Conservation (phyloP, 1,140 invertebrate genomes). For the Gyrodactylus salaris region DNA sequence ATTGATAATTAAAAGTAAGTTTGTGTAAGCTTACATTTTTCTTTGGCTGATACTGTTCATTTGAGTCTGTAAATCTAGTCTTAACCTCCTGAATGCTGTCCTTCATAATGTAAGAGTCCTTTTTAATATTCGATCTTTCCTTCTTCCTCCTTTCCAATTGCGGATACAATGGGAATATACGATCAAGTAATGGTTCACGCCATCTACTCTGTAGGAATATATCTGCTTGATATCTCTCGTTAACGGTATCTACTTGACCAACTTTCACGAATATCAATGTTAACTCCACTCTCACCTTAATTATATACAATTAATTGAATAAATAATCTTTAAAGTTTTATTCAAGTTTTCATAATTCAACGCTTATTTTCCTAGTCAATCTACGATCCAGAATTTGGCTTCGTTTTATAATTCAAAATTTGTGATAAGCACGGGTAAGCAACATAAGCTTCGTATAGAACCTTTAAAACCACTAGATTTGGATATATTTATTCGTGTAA, state of each 20-base stretch:
- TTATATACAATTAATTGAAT: not conserved
- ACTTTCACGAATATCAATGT: constrained; percentile 9
- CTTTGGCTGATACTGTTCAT: not conserved
- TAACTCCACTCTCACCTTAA: not conserved
- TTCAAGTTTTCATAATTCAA: too few species aligned
- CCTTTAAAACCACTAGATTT: too few species aligned
- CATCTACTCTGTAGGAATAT: constrained; percentile 10
- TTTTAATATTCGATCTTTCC: not conserved
- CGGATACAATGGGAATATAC: not conserved
- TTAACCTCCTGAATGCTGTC: not conserved
- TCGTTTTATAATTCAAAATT: too few species aligned
- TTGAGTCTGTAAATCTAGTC: too few species aligned
- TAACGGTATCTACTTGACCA: constrained; percentile 11
- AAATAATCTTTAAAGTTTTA: not conserved
- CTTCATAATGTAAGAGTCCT: not conserved
- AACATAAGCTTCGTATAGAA: too few species aligned
- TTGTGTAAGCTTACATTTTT: not conserved
- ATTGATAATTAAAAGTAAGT: too few species aligned
- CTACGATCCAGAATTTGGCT: too few species aligned
- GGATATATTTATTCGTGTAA: too few species aligned
- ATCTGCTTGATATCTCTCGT: constrained; percentile 10
- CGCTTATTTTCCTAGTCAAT: too few species aligned
- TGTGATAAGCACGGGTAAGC: too few species aligned
- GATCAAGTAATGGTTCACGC: constrained; percentile 8
- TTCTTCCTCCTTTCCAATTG: not conserved